Conservation (phyloP, 2,113 vertebrate species). For the Triplophysa tibetana region DNA sequence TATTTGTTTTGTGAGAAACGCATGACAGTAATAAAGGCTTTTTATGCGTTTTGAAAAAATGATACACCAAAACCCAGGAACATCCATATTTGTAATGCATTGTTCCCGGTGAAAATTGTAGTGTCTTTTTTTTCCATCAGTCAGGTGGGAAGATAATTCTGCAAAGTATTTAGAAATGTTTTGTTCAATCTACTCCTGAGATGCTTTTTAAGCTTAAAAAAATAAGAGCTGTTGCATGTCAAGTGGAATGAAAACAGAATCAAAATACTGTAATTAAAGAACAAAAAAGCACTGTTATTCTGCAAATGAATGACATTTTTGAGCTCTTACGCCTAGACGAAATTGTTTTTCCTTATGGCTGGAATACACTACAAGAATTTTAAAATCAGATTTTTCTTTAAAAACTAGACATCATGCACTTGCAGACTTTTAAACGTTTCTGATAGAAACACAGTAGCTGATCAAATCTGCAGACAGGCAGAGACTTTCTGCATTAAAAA, state of each 20-base stretch:
- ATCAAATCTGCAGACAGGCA: too few relatives aligned
- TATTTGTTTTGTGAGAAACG: slow-evolving; percentile 1
- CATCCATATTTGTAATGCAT: background rate
- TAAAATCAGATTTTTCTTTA: too few relatives aligned
- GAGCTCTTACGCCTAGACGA: background rate
- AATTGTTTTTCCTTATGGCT: background rate
- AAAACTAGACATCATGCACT: too few relatives aligned
- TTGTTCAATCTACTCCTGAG: slow-evolving; percentile 16
- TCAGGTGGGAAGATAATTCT: background rate
- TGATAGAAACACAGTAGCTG: too few relatives aligned
- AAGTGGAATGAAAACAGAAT: slow-evolving; percentile 2
- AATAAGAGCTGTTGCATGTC: slow-evolving; percentile 31
- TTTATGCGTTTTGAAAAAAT: background rate
- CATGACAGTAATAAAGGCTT: background rate
- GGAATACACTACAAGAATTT: too few relatives aligned
- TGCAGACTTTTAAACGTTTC: too few relatives aligned
- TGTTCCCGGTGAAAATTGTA: background rate
- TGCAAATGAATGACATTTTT: slow-evolving; percentile 21
- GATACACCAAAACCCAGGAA: background rate
- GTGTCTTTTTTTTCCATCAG: background rate
- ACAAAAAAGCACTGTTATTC: background rate
- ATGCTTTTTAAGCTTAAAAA: background rate
- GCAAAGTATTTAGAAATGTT: background rate
- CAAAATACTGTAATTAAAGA: slow-evolving; percentile 19
- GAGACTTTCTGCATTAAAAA: too few relatives aligned